Evolutionary conservation across 2,888 invertebrate genomes (phyloP), one percentile per base, ranked within the genome.

Genomic region (Coelopa pilipes): DNA sequence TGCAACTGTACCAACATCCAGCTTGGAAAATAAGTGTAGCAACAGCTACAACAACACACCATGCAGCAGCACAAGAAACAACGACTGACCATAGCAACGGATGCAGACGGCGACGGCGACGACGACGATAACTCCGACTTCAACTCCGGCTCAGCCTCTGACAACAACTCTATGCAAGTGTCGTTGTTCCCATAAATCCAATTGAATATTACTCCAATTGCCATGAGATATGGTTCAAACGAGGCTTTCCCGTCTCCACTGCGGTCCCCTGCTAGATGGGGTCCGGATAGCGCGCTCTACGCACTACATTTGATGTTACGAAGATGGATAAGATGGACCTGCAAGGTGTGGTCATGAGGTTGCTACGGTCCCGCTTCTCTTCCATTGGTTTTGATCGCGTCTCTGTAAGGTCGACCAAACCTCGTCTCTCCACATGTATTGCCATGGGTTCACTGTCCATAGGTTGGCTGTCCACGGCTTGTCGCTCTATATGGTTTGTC

Each of bases 181-280:
- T 83, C 80, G 83, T 80, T 81, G 80, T 53, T 69, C 78, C 82
- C 82, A 83, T 83, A 84, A 82, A 83, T 84, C 82, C 83, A 82
- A 83, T 83, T 84, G 82, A 81, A 84, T 83, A 84, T 83, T 83
- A 82, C 82, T 83, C 80, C 80, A 82, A 82, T 81, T 83, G 81
- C 81, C 79, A 80, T 79, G 62, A 55, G 73, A 70, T 73, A 72
- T 70, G 74, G 75, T 75, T 75, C 68, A 75, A 71, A 63, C 63
- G 74, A 62, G 63, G 24, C 17, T 46, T 46, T 17, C 45, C 12
- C 46, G 63, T 19, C 46, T 4, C 46, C 34, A 34, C 34, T 7
- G 34, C 7, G 4, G 4, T 7, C 34, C 34, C 34, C 34, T 34
- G 2, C 34, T 34, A 2, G 34, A 34, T 34, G 34, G 34, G 34